Base-by-base conservation (phyloP, 2,888 invertebrate genomes). In the Megaustenia siamemsis region DNA sequence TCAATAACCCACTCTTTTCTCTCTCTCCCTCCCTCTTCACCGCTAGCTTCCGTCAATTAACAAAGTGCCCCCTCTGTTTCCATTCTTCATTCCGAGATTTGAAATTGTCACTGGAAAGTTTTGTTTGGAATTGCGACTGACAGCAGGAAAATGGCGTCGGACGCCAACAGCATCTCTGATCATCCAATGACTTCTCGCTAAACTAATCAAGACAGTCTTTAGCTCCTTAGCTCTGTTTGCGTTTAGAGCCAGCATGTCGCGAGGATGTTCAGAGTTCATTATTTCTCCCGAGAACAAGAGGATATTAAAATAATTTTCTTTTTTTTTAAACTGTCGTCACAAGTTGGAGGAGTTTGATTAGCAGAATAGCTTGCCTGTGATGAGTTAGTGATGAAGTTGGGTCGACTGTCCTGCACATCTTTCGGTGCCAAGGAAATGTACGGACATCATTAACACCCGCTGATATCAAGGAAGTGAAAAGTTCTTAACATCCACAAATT, bases 51-150 rank as follows among this genome's bases (percentile, higher is more conserved):
- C 49, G 60, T 60, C 60, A 71, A 71, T 71, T 71, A 71, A 71
- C 43, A 71, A 71, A 43, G 71, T 71, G 43, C 43, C n/a, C 43
- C 28, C 71, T 43, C 49, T 49, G 73, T 73, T 73, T 49, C 73
- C 21, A 32, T 73, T 49, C 18, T 32, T 3, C 73, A 45, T 73
- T 35, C 21, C 3, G 73, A 73, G 73, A 73, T 69, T 69, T 69
- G 21, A 69, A 40, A 69, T 10, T 32, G 73, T 73, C 49, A 49
- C 43, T 32, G 35, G 32, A 49, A 73, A 73, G 49, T 49, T 49
- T n/a, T 73, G 32, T 32, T 73, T 73, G 32, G 40, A 73, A 49
- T 32, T 73, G 49, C 28, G 12, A 35, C 6, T 49, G 73, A 35
- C 73, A 73, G 28, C 49, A 28, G 73, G 32, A 49, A 49, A 73